A percentile compares a stretch with the other conserved stretches of the same genome.
phyloP scores from a whole-genome alignment of 2,113 vertebrate genomes.

The Erythrocercus mccallii region DNA sequence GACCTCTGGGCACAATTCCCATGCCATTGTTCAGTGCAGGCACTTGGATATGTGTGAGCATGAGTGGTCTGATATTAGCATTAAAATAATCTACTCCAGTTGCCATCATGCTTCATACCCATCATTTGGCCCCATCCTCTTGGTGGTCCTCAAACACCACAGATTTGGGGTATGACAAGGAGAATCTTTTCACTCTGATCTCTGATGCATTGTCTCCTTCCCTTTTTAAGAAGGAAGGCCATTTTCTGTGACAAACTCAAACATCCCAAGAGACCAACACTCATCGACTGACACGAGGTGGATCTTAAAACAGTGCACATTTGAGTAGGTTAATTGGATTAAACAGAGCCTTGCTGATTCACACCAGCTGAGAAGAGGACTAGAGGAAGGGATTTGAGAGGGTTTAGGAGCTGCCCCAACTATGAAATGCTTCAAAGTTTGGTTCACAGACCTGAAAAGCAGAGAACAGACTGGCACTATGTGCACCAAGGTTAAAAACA shows the following conservation, averaged over 20 bases:
- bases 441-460: neutral
- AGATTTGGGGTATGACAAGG: neutral
- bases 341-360: neutral
- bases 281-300: fast-evolving
- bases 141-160: neutral
- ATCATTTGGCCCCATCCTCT: neutral
- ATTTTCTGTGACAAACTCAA: neutral
- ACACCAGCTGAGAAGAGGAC: neutral
- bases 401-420: neutral
- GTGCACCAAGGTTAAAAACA: neutral
- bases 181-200: neutral
- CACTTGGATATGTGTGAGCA: constrained; percentile 56
- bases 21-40: constrained; percentile 54
- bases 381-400: neutral
- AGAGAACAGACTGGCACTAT: neutral
- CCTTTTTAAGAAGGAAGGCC: neutral
- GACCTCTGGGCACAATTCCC: constrained; percentile 20
- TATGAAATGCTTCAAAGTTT: neutral
- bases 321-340: neutral
- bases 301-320: neutral
- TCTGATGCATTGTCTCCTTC: neutral
- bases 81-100: constrained; percentile 53
- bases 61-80: constrained; percentile 59
- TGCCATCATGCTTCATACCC: neutral
- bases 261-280: neutral